Evolutionary conservation across 2,888 invertebrate genomes (phyloP).

Genomic region (Hirtodrosophila trivittata): DNA sequence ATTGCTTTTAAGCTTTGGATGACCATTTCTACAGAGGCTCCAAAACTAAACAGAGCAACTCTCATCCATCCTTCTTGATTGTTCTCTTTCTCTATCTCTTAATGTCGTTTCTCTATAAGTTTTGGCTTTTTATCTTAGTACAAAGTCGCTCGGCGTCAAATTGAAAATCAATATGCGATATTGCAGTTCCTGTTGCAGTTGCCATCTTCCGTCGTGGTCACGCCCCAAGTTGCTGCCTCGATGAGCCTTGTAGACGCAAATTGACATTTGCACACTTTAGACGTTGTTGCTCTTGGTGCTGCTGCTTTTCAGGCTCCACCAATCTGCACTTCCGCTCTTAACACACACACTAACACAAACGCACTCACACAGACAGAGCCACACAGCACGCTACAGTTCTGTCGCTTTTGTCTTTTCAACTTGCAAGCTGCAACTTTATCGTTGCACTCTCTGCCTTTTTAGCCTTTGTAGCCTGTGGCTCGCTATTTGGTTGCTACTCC

Average conservation of each 20-base stretch:
- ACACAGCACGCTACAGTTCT: conserved; percentile 37
- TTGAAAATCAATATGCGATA: conserved; percentile 78
- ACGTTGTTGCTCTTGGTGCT: conserved; percentile 32
- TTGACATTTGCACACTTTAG: conserved; percentile 75
- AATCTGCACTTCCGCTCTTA: conserved; percentile 70
- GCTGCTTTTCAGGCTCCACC: conserved; percentile 43
- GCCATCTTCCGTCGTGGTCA: conserved; percentile 37
- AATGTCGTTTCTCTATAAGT: conserved; percentile 38
- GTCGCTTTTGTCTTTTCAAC: conserved; percentile 59
- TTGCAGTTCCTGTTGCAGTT: conserved; percentile 42
- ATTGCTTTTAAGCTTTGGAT: conserved; percentile 78
- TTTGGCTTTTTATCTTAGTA: conserved; percentile 42
- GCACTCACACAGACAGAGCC: conserved; percentile 16
- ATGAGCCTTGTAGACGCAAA: conserved; percentile 49
- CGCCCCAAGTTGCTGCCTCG: conserved; percentile 10
- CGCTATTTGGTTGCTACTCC: conserved; percentile 25
- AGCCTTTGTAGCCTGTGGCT: conserved; percentile 41
- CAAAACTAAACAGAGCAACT: conserved; percentile 30
- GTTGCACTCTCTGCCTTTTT: conserved; percentile 60
- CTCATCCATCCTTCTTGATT: neutral
- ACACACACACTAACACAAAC: conserved; percentile 17
- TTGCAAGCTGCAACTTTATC: conserved; percentile 60
- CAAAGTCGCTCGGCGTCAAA: conserved; percentile 56
- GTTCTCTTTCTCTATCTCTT: conserved; percentile 11
- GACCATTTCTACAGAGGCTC: conserved; percentile 65